A percentile compares a stretch with the other conserved stretches of the same genome.
Evolutionary conservation across 2,113 vertebrate species (phyloP).

Genomic region (Quiscalus mexicanus): DNA sequence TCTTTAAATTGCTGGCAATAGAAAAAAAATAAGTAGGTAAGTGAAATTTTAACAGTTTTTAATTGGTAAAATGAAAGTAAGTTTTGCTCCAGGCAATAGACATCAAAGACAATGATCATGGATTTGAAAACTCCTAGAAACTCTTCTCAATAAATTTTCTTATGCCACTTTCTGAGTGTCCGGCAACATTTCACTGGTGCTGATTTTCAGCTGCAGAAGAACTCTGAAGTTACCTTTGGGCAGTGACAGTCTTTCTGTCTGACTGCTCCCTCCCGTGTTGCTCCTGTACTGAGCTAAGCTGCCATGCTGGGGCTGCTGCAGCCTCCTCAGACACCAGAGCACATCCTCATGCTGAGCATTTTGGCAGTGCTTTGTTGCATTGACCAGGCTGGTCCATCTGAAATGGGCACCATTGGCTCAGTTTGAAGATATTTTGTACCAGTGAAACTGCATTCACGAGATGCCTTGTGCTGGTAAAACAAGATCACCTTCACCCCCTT

Average conservation of each 20-base stretch:
- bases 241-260: background rate
- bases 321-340: background rate
- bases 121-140: background rate
- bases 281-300: background rate
- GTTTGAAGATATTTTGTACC: background rate
- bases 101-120: background rate
- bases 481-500: background rate
- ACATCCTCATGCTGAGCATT: background rate
- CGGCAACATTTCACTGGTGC: background rate
- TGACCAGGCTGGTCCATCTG: background rate
- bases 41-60: background rate
- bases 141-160: background rate
- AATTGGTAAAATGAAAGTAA: background rate
- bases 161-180: background rate
- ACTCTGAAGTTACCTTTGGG: background rate
- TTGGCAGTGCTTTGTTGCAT: background rate
- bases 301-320: fast-evolving
- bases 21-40: background rate
- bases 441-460: fast-evolving
- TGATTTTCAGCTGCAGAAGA: background rate
- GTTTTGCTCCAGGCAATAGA: background rate
- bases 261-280: fast-evolving
- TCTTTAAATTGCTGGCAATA: background rate
- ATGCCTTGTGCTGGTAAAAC: background rate
- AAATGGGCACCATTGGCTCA: background rate